Evolutionary conservation across 1,140 invertebrate genomes (phyloP), one percentile per base, ranked within the genome.

Genomic region (Atopsyche davidsoni): DNA sequence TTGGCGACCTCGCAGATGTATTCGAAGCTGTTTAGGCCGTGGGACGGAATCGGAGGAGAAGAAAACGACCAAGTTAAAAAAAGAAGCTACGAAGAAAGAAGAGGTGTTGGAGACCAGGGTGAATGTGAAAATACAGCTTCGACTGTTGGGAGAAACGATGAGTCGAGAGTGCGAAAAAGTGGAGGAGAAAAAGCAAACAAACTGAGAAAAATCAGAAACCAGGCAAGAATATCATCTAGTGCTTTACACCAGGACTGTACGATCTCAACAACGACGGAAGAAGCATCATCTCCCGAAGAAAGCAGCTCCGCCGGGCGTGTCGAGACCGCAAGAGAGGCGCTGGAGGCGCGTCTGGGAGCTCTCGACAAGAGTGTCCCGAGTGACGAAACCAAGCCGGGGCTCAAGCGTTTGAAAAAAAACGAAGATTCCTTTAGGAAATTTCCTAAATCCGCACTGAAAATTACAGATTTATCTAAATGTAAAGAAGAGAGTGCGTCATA

Each of bases 231-330:
- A 54, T 38, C 16, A 60, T 65, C n/a, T n/a, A 34, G 24, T 21
- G 64, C 64, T 55, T 42, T 65, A 34, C 60, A 70, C 22, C 75
- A 77, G 66, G 75, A 77, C 49, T 66, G 66, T 3, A 77, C 75
- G 3, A 67, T 77, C 2, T 74, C 76, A 0, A 76, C 76, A 0
- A 76, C 75, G 0, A 76, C 73, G 2, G 46, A 50, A 6, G 73
- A 76, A 21, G 22, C 21, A 4, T 14, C 24, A 7, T 6, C 10
- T 6, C 9, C 11, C n/a, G 28, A 44, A 51, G 2, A 23, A n/a
- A 45, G 17, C n/a, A n/a, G n/a, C n/a, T n/a, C 16, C 7, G 35
- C 10, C 14, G 35, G 16, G 10, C 6, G 7, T 6, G 16, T 17
- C 35, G 16, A 38, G 35, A n/a, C n/a, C n/a, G n/a, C n/a, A n/a